phyloP scores from a whole-genome alignment of 2,113 vertebrate genomes.

The Nycticorax nycticorax region DNA sequence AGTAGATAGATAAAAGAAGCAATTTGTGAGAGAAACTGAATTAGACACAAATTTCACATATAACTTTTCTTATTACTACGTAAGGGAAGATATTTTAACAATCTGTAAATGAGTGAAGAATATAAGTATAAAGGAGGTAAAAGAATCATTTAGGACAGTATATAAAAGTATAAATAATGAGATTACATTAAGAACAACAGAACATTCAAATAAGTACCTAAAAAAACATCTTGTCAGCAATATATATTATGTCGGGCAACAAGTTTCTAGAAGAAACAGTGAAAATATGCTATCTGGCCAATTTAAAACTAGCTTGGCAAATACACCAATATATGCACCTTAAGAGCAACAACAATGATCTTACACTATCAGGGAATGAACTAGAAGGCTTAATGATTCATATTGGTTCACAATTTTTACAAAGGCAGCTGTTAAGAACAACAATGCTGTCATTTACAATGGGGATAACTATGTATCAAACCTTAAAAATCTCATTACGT shows the following conservation, averaged over 20 bases:
- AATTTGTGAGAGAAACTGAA: background rate
- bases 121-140: background rate
- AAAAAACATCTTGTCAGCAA: background rate
- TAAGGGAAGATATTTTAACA: background rate
- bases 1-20: background rate
- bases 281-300: background rate
- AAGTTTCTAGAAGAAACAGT: background rate
- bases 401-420: background rate
- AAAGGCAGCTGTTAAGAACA: background rate
- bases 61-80: background rate
- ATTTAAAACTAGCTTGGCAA: background rate
- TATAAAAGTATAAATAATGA: background rate
- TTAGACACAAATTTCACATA: background rate
- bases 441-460: background rate
- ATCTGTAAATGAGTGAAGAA: background rate
- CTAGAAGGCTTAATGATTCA: background rate
- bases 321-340: background rate
- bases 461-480: accelerated
- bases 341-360: background rate
- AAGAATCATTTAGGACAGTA: background rate
- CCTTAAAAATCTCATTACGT: background rate
- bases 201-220: background rate
- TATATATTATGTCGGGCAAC: background rate
- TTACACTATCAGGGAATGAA: background rate
- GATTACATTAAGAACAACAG: background rate